Evolutionary conservation across 2,113 vertebrate species (phyloP), one percentile per base, ranked within the genome.

Genomic region (Xyrauchen texanus): DNA sequence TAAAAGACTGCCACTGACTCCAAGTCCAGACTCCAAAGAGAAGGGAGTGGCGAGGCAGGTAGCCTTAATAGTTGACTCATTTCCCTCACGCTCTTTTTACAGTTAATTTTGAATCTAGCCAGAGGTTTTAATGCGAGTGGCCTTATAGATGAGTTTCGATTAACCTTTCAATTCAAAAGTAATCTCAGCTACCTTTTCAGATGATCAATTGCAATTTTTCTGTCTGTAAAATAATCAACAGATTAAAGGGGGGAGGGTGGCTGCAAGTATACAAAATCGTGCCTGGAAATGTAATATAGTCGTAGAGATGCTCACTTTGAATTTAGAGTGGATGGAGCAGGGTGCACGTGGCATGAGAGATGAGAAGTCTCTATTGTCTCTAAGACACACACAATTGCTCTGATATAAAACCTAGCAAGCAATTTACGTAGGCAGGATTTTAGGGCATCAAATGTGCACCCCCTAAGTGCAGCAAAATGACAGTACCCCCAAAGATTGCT

Each of bases 1-100:
- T 74, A 73, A 74, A 34, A 89, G 85, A 89, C 86, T 78, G 76
- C 81, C 77, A 57, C 71, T 69, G 83, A 80, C 83, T 67, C 34
- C 12, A 58, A 15, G 44, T 46, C 51, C n/a, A 51, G 21, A 34
- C 21, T 34, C 21, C 21, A 34, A 53, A 52, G 46, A 44, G 45
- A 62, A 69, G 6, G 63, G 9, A 68, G n/a, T 45, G 60, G 53
- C 7, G 9, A 78, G 55, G 53, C 69, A 58, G 51, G 63, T 61
- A 21, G 49, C 45, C 71, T 74, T 67, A 45, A 58, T 45, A 63
- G 55, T 12, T 12, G 46, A 66, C 64, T 76, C 71, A 68, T 66
- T 65, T 62, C 71, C 47, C 45, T 68, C 52, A 62, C 66, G 11
- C 55, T 80, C 55, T 75, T 66, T 76, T 75, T 81, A 75, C 79